Base-by-base conservation (phyloP, 1,140 invertebrate genomes). In the Rhyacophila brunnea region DNA sequence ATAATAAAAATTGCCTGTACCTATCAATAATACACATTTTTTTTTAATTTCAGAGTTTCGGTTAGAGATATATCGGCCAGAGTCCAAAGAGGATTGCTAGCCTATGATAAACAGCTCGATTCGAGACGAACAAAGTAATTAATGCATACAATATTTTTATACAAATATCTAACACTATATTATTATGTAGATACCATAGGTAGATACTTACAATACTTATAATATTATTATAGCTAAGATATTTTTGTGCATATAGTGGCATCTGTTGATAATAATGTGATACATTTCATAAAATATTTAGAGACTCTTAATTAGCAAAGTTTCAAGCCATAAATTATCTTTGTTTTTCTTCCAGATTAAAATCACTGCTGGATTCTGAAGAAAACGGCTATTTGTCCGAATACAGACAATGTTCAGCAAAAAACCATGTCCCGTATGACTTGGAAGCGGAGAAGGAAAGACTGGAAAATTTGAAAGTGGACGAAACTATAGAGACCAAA, bases 401-500 rank as follows among this genome's bases (percentile, higher is more conserved):
- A 18, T 56, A 43, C n/a, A 59, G 51, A 50, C 20, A 28, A 28
- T 28, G 23, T 34, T 6, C 15, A 54, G 3, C 38, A 54, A 23
- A 47, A 58, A 14, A 17, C 38, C 32, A 59, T 59, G 32, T 49
- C 49, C 13, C 42, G 38, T 32, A 20, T 43, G 19, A 60, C 36
- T 36, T 47, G 42, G 43, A 47, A 42, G 49, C 42, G 44, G 42
- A 51, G 11, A 62, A 47, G 23, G 43, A 52, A 46, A 38, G n/a
- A 23, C 20, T 52, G 11, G 47, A 19, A 36, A 46, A 52, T 32
- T 34, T 52, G 44, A 23, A 58, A 44, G 4, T 53, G 17, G 32
- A 60, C 48, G 48, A 56, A n/a, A 20, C 20, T 18, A 42, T 53
- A 32, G 56, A 64, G 20, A 52, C 57, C 19, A 44, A 64, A 36